phyloP scores from a whole-genome alignment of 2,113 vertebrate species.

The Aphyosemion australe region DNA sequence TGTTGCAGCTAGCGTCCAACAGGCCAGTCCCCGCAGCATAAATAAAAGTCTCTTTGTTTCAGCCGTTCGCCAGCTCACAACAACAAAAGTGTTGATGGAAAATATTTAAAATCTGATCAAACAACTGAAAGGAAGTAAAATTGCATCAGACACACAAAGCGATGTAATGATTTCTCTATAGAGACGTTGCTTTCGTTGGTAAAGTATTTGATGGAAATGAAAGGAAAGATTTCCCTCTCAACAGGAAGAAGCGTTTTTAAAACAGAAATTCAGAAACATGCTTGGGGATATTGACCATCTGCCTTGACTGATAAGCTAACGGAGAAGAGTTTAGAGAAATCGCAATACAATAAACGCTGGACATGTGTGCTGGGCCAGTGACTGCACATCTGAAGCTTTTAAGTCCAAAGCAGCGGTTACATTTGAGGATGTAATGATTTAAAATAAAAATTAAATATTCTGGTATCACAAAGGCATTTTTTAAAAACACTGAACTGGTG shows the following conservation, averaged over 20 bases:
- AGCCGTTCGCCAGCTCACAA: too few species aligned
- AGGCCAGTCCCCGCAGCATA: too few species aligned
- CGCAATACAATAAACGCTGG: not conserved
- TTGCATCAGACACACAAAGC: not conserved
- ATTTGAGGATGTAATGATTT: not conserved
- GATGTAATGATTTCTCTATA: not conserved
- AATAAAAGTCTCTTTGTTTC: too few species aligned
- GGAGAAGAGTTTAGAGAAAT: not conserved
- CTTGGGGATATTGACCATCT: not conserved
- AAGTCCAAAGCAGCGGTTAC: not conserved
- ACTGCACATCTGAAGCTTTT: not conserved
- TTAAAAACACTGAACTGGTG: too few species aligned
- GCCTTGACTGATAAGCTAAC: not conserved
- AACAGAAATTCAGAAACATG: not conserved
- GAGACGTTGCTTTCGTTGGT: not conserved
- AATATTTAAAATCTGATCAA: not conserved
- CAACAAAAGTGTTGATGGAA: not conserved
- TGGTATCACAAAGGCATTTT: too few species aligned
- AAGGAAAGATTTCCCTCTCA: not conserved
- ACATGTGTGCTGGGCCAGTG: not conserved
- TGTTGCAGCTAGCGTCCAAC: too few species aligned
- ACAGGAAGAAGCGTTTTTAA: too few species aligned
- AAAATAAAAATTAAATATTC: too few species aligned
- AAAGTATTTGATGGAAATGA: not conserved
- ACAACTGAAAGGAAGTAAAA: not conserved